Conservation (phyloP, 2,113 vertebrate genomes). For the Podarcis cretensis region DNA sequence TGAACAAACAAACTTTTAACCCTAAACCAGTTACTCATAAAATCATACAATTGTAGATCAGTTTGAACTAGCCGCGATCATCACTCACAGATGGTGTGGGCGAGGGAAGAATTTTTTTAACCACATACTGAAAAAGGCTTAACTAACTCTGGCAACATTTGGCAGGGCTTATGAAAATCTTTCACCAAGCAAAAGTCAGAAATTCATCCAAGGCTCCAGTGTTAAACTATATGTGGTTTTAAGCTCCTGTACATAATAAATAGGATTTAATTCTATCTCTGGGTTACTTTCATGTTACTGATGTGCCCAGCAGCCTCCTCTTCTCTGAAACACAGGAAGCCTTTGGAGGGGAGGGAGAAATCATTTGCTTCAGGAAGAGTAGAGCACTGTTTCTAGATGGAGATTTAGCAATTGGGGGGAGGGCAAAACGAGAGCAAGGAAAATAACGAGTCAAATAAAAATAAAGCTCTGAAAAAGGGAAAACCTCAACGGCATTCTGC, state of each 20-base stretch:
- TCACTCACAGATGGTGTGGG: background rate
- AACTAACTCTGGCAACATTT: background rate
- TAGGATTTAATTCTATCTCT: background rate
- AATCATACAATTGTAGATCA: background rate
- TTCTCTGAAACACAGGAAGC: background rate
- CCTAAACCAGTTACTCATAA: too few species aligned
- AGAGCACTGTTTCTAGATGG: background rate
- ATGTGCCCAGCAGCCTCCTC: background rate
- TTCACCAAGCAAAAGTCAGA: slow-evolving; percentile 4
- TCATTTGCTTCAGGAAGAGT: rapidly evolving
- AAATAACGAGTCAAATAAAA: background rate
- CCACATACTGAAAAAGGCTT: slow-evolving; percentile 6
- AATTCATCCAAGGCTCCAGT: background rate
- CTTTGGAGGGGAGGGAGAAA: background rate
- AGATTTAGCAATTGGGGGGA: background rate
- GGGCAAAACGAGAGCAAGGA: background rate
- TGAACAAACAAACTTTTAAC: background rate
- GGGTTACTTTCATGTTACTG: background rate
- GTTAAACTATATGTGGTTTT: background rate
- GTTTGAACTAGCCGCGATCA: background rate
- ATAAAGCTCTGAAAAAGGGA: background rate
- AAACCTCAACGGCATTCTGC: background rate
- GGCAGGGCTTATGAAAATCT: background rate
- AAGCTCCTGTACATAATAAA: background rate
- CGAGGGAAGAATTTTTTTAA: slow-evolving; percentile 5